Base-by-base conservation (phyloP, 2,888 invertebrate species). In the Netelia fuscicornis region DNA sequence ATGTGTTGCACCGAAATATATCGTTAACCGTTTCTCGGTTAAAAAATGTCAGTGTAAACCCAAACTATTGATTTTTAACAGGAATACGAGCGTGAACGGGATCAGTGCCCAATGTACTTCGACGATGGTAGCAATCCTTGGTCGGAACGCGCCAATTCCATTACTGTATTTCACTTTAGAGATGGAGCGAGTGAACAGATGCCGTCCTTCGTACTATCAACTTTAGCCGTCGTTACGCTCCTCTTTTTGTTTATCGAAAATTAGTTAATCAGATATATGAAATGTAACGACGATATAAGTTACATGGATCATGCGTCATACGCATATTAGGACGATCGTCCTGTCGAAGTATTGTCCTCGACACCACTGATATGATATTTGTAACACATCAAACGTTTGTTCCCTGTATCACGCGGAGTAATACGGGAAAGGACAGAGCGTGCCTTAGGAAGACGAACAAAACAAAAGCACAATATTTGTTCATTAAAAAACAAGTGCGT, bases 81-180 rank as follows among this genome's bases (percentile, higher is more conserved):
- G 93, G 93, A 94, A 90, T 94, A 94, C 60, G 93, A 94, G 80
- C 90, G 93, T 85, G 93, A 94, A 96, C 96, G 96, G 89, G 99
- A 99, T 94, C 98, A 98, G 91, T 99, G 99, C 93, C 99, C 99
- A 0, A 99, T 99, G 98, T 96, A 97, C 93, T 99, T 99, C 92
- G 98, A 99, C 91, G 98, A 99, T 92, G 99, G 99, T 9, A 95
- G 95, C 62, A 96, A 98, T 94, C 98, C 98, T 0, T 98, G 97
- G 97, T 90, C 95, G 1, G 94, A 95, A 76, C 95, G 96, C 30
- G 97, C 97, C 91, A 97, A 96, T 90, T 96, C 95, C 74, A 95
- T 97, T 42, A 96, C 96, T 93, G 94, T 97, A 20, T 97, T 98
- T 88, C 94, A 95, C 82, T 96, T 96, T 94, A 95, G 95, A 81